These are phyloP conservation scores for Noctilio leporinus DNA, from an alignment of 2,113 vertebrate genomes.

Conservation along the genomic window DNA sequence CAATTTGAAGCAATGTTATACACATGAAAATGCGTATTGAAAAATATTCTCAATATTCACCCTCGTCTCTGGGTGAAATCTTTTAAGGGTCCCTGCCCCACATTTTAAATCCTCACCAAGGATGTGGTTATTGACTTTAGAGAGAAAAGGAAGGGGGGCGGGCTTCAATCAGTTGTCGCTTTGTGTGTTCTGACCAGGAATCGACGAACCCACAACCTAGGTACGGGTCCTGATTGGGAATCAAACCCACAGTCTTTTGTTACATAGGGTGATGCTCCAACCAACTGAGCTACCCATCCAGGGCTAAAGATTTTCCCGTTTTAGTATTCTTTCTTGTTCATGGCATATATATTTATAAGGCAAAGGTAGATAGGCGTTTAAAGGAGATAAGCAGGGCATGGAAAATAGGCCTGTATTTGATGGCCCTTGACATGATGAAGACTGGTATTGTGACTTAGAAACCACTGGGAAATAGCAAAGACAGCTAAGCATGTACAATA, in stretches of 20 bases:
- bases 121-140: too few relatives aligned
- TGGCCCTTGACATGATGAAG: neutral
- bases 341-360: neutral
- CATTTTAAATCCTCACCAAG: too few relatives aligned
- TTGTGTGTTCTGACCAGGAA: too few relatives aligned
- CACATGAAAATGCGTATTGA: neutral
- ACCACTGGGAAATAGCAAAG: neutral
- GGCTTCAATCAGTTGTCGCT: too few relatives aligned
- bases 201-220: too few relatives aligned
- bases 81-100: neutral
- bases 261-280: too few relatives aligned
- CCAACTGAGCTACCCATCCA: too few relatives aligned
- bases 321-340: neutral
- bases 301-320: neutral
- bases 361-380: neutral
- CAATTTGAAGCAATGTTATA: neutral
- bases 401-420: neutral
- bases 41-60: neutral
- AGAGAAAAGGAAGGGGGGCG: too few relatives aligned
- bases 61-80: neutral
- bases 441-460: neutral
- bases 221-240: too few relatives aligned
- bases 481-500: neutral
- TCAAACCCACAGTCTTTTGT: too few relatives aligned
- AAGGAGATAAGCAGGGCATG: neutral